A percentile compares a stretch with the other conserved stretches of the same genome.
Conservation (phyloP, 2,888 invertebrate species). For the Malachius bipustulatus region DNA sequence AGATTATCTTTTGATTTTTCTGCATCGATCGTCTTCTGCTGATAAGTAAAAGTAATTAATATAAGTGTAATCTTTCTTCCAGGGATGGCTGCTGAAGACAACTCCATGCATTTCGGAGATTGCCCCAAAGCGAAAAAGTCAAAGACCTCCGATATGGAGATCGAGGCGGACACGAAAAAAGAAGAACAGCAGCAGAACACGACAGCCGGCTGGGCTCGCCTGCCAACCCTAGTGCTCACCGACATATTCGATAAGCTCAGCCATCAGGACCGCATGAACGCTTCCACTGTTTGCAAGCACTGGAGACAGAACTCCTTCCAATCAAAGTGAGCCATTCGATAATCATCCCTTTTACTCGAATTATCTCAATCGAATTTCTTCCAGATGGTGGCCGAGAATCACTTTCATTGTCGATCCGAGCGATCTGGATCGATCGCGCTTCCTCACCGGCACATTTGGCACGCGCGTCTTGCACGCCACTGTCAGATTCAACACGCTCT, state of each 20-base stretch:
- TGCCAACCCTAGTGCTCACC: constrained; percentile 33
- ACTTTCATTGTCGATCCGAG: constrained; percentile 31
- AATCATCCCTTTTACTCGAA: neutral
- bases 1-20: no score
- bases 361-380: constrained; percentile 15
- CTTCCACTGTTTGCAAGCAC: constrained; percentile 34
- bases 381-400: constrained; percentile 34
- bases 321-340: constrained; percentile 29
- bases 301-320: constrained; percentile 36
- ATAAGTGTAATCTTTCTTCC: constrained; percentile 14
- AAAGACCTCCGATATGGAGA: constrained; percentile 27
- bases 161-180: constrained; percentile 11
- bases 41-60: no score
- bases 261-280: constrained; percentile 31
- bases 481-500: constrained; percentile 31
- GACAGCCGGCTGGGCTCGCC: constrained; percentile 29
- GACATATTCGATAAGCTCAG: constrained; percentile 33
- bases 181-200: constrained; percentile 10
- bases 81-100: constrained; percentile 33
- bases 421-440: constrained; percentile 29
- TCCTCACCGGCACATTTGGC: constrained; percentile 30
- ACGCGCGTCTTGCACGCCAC: constrained; percentile 30
- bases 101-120: constrained; percentile 28
- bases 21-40: no score
- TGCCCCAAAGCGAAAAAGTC: constrained; percentile 36